Percentiles rank a stretch among this genome's conserved stretches.
These are phyloP conservation scores for Phyllotreta cruciferae DNA, from an alignment of 2,888 invertebrate species.

Conservation along the genomic window DNA sequence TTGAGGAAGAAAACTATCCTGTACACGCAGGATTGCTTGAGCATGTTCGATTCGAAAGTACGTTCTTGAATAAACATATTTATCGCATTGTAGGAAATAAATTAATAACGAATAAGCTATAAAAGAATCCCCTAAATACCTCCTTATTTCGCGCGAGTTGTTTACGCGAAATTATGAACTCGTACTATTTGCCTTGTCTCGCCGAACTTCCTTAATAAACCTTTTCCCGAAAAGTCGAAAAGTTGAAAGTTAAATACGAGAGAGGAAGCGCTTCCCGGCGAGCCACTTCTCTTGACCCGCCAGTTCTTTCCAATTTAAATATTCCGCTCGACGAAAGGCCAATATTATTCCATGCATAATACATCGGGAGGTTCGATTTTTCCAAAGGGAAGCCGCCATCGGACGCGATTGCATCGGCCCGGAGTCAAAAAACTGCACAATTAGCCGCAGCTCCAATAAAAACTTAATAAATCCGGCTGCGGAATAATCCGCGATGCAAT, in stretches of 20 bases:
- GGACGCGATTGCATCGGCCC: slow-evolving; percentile 17
- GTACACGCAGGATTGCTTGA: slow-evolving; percentile 20
- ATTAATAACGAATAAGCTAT: too few species aligned
- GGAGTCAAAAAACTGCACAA: too few species aligned
- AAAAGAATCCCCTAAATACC: too few species aligned
- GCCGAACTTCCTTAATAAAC: slow-evolving; percentile 25
- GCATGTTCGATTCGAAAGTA: slow-evolving; percentile 20
- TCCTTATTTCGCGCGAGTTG: too few species aligned
- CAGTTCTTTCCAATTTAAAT: slow-evolving; percentile 22
- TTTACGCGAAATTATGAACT: not conserved
- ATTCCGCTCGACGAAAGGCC: slow-evolving; percentile 14
- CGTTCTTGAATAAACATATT: not conserved
- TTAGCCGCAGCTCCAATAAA: not conserved
- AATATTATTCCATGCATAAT: slow-evolving; percentile 29
- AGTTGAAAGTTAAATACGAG: slow-evolving; percentile 24
- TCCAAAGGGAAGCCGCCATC: slow-evolving; percentile 19
- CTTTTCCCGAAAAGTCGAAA: slow-evolving; percentile 10
- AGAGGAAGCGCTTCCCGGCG: slow-evolving; percentile 13
- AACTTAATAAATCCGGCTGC: not conserved
- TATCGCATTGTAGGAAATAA: too few species aligned
- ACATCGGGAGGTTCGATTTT: slow-evolving; percentile 15
- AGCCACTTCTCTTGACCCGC: slow-evolving; percentile 19
- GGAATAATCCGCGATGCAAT: slow-evolving; percentile 15
- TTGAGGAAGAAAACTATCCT: slow-evolving; percentile 12
- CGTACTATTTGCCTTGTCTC: slow-evolving; percentile 20